A percentile compares a stretch with the other conserved stretches of the same genome.
phyloP scores from a whole-genome alignment of 2,797 vertebrate genomes.

The Epinephelus coioides region DNA sequence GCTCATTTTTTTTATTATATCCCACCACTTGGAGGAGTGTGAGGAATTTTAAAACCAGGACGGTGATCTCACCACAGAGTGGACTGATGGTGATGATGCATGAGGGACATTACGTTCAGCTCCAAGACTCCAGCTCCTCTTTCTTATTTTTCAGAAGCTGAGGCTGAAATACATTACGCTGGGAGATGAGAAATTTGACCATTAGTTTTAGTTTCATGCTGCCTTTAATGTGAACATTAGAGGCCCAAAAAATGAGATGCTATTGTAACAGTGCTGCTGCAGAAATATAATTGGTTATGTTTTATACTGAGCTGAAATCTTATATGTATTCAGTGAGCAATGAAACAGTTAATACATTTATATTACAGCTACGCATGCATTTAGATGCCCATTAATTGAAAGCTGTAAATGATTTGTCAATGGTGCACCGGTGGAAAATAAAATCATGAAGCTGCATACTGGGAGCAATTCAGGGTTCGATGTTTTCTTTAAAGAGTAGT shows the following conservation, averaged over 20 bases:
- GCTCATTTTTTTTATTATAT: constrained; percentile 61
- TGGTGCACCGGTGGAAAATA: constrained; percentile 2
- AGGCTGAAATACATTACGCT: constrained; percentile 44
- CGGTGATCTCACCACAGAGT: constrained; percentile 77
- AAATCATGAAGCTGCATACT: background rate
- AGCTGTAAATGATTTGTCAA: background rate
- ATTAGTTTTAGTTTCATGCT: constrained; percentile 38
- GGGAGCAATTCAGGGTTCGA: background rate
- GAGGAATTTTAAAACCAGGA: constrained; percentile 74
- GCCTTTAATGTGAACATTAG: constrained; percentile 6
- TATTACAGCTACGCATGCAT: background rate
- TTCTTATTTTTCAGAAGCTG: constrained; percentile 71
- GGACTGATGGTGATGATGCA: constrained; percentile 77
- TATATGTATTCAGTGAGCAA: background rate
- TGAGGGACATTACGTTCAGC: constrained; percentile 79
- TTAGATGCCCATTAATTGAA: background rate
- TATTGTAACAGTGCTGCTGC: background rate
- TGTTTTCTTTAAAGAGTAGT: background rate
- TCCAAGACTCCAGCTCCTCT: constrained; percentile 74
- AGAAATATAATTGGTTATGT: background rate
- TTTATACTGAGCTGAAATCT: background rate
- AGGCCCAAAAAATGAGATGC: background rate
- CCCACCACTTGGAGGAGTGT: constrained; percentile 76
- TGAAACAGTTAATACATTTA: background rate
- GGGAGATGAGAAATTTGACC: constrained; percentile 31